Evolutionary conservation across 2,888 invertebrate genomes (phyloP), one percentile per base, ranked within the genome.

Genomic region (Acanthoscelides obtectus): DNA sequence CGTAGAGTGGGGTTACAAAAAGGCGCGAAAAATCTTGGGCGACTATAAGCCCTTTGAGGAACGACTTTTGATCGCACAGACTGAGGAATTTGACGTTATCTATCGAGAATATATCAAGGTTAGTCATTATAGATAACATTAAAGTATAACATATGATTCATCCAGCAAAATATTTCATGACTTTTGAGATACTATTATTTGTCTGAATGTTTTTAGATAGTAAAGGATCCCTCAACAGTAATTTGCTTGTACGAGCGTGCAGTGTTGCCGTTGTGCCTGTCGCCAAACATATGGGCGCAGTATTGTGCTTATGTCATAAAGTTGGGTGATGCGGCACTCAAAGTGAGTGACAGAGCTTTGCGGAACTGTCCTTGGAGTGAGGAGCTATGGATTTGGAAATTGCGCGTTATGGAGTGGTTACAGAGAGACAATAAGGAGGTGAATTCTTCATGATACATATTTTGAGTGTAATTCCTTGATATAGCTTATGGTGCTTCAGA

Each of bases 281-380:
- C 87, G 83, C 82, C 87, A 1, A 84, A 86, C 6, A 81, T 91
- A 6, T 92, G 91, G 91, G 79, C 85, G 71, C 88, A 89, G 73
- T 93, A 89, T 81, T 86, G 80, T 80, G 76, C 73, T 22, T 85
- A 80, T 76, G 77, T 78, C 8, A 78, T 83, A 65, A 83, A 84
- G 77, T 77, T 86, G 20, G 83, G 82, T 8, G 86, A 86, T 68
- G 75, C 81, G 6, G 83, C 85, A 0, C 75, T 86, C 70, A 87
- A 88, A 74, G 88, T 92, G 12, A 90, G 92, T 79, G 88, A 89
- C 76, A 87, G 93, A 77, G 92, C 94, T 63, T 84, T 92, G 2
- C 88, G 95, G 65, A 94, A 97, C 83, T 92, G 93, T 79, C 92
- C 95, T 0, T 92, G 94, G 89, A 89, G 88, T 70, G 89, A 90